A percentile compares a stretch with the other conserved stretches of the same genome.
Evolutionary conservation across 2,888 invertebrate species (phyloP).

Genomic region (Malthinus seriepunctatus): DNA sequence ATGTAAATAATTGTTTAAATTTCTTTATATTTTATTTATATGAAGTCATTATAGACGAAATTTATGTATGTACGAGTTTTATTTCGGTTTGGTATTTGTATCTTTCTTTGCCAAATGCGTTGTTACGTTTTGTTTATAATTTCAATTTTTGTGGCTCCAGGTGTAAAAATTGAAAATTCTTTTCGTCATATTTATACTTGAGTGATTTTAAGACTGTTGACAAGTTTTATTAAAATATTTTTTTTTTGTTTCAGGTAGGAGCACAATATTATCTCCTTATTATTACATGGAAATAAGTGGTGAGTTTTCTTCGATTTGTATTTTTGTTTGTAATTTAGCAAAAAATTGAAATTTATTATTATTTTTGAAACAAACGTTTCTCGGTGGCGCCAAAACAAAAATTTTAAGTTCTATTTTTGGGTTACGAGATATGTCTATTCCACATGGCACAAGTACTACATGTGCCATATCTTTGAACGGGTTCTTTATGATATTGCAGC

Average conservation of each 20-base stretch:
- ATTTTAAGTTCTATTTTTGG: slow-evolving; percentile 22
- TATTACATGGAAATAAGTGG: background rate
- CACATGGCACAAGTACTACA: slow-evolving; percentile 19
- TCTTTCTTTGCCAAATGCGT: slow-evolving; percentile 5
- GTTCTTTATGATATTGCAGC: slow-evolving; percentile 4
- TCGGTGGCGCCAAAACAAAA: slow-evolving; percentile 27
- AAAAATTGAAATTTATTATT: slow-evolving; percentile 11
- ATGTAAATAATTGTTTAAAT: no score
- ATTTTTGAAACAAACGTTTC: slow-evolving; percentile 18
- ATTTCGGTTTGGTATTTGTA: slow-evolving; percentile 1
- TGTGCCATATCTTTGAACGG: slow-evolving; percentile 13
- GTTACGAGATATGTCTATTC: slow-evolving; percentile 15
- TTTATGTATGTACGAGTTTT: slow-evolving; percentile 1
- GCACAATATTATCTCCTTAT: background rate
- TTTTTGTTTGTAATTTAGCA: background rate
- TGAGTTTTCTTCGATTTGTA: background rate
- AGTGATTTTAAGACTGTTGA: background rate
- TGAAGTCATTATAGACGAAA: background rate
- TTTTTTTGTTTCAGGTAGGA: slow-evolving; percentile 20
- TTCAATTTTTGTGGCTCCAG: background rate
- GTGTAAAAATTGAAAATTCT: background rate
- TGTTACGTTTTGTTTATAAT: background rate
- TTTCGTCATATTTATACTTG: background rate
- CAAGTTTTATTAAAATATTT: background rate
- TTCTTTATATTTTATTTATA: slow-evolving; percentile 2